Base-by-base conservation (phyloP, 2,888 invertebrate genomes). In the Cremastobaeus sp. region DNA sequence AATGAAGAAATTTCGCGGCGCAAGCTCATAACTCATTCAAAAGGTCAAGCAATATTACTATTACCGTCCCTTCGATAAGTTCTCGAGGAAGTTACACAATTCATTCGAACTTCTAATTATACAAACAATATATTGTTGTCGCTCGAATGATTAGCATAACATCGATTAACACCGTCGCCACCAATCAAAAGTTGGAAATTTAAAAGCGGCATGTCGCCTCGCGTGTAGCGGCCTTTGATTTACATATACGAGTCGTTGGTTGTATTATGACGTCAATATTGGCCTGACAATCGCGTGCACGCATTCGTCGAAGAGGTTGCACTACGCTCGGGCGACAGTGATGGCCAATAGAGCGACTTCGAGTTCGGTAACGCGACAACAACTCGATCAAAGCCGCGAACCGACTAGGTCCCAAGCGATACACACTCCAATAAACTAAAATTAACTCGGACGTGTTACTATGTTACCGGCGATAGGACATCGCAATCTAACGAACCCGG, bases 251-350 rank as follows among this genome's bases (percentile, higher is more conserved):
- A 69, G 64, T 65, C 52, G 39, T 2, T 2, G 4, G 73, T 74
- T 79, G 79, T 82, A 85, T 86, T 85, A 83, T 87, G 86, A 87
- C 87, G 86, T 87, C 85, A 87, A 83, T 81, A 80, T 79, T 82
- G 65, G 70, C 76, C 72, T 69, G 77, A 81, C 78, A 77, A 83
- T 86, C 85, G 85, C 86, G 86, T 87, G 85, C 85, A 87, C 85
- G 84, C 86, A 86, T 84, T 81, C 82, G 83, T 84, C 83, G 83
- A 85, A 84, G 81, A 45, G 79, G 80, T 84, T 84, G 78, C 76
- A 75, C 79, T 76, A 72, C 79, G 78, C 80, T 79, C 70, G 79
- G 78, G 76, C 76, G 76, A 77, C 78, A 77, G 81, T 78, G 80
- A 81, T 81, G 82, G 82, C 85, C 85, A 83, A 85, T 85, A 52